Evolutionary conservation across 2,888 invertebrate genomes (phyloP).

Genomic region (Dicyrtomina minuta): DNA sequence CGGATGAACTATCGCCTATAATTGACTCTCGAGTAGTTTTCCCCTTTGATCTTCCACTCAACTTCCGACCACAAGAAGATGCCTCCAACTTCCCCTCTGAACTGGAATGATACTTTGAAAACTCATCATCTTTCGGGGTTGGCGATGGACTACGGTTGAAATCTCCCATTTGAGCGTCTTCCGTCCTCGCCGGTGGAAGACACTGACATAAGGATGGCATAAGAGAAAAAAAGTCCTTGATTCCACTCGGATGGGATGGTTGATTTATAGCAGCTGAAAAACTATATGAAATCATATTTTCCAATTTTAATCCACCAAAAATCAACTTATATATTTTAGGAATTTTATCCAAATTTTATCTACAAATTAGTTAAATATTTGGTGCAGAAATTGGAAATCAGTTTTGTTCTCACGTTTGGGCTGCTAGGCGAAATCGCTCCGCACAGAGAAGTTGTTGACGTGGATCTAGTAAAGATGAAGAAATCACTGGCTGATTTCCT

Average conservation of each 20-base stretch:
- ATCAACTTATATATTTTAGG: neutral
- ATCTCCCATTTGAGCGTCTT: neutral
- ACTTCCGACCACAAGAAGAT: neutral
- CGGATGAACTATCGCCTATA: conserved; percentile 1
- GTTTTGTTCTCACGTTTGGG: conserved; percentile 45
- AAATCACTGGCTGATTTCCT: neutral
- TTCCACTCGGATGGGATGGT: conserved; percentile 42
- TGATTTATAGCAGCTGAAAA: conserved; percentile 49
- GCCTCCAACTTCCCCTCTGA: neutral
- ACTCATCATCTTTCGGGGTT: conserved; percentile 11
- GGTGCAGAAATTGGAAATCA: neutral
- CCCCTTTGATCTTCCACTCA: neutral
- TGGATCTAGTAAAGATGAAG: conserved; percentile 34
- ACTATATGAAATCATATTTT: no score
- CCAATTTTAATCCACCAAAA: neutral
- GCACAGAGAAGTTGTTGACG: conserved; percentile 46
- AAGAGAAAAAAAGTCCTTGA: conserved; percentile 46
- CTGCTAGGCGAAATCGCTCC: conserved; percentile 48
- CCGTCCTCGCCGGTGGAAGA: conserved; percentile 27
- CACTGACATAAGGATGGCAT: conserved; percentile 48
- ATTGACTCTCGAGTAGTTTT: neutral
- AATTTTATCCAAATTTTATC: neutral
- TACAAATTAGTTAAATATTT: no score
- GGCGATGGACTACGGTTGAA: conserved; percentile 5
- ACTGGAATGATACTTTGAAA: conserved; percentile 10